Evolutionary conservation across 2,888 invertebrate genomes (phyloP), one percentile per base, ranked within the genome.

Genomic region (Oxyscelio sp.): DNA sequence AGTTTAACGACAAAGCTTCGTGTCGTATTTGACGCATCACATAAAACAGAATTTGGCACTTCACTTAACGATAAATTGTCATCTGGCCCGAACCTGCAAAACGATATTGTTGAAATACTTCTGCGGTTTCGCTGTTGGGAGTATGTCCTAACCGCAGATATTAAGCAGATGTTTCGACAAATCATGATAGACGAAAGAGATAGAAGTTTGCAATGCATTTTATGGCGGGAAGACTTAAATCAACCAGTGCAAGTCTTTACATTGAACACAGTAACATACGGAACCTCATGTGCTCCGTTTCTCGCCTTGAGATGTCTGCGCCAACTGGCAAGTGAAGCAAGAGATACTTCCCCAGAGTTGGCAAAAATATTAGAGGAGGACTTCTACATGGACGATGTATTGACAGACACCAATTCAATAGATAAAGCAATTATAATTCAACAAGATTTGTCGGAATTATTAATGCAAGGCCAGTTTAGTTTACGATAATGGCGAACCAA

Each of bases 401-500:
- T 54, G 11, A 56, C 70, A 24, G 24, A 27, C 6, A 13, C 56
- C 6, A 24, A 17, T n/a, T 24, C 56, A 2, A 70, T 34, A 5
- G 34, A 31, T 9, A 43, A 21, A 87, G 91, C 68, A 86, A 89
- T 74, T 4, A 22, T 43, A 11, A 17, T 75, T 17, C 63, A 66
- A 19, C n/a, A 65, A 54, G 24, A 79, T 31, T 9, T 84, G 1
- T 38, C 77, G 2, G 15, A 74, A 8, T 17, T 81, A 4, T 19
- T 84, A 3, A 22, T 0, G 4, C 8, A 38, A 54, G 74, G 73
- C 4, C n/a, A 71, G 24, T 86, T 86, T n/a, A 24, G 31, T 9
- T 54, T 86, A 2, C 17, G 78, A 1, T 84, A 86, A 22, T 83
- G 78, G 81, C 45, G 78, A 50, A 11, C 77, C 0, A 85, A 83